Percentiles rank a stretch among this genome's conserved stretches.
Conservation (phyloP, 1,140 invertebrate genomes). For the Plectrocnemia conspersa region DNA sequence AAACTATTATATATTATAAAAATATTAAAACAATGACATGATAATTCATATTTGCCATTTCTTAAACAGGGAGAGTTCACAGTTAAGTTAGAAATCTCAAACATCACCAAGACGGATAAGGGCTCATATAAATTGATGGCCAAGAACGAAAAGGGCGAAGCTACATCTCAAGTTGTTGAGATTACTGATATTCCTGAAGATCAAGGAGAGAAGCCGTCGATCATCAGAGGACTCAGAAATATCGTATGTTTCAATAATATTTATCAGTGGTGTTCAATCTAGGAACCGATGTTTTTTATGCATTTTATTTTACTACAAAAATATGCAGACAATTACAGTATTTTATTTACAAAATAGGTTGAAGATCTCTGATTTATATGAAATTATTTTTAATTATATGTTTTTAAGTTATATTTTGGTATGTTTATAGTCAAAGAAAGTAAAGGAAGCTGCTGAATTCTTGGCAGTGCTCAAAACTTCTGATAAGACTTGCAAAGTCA, state of each 20-base stretch:
- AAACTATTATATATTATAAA: slow-evolving; percentile 30
- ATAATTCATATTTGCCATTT: neutral
- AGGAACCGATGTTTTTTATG: slow-evolving; percentile 7
- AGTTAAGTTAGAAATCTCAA: slow-evolving; percentile 81
- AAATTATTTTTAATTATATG: neutral
- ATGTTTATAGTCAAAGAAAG: slow-evolving; percentile 48
- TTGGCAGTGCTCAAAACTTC: slow-evolving; percentile 63
- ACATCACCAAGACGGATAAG: slow-evolving; percentile 72
- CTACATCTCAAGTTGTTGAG: slow-evolving; percentile 82
- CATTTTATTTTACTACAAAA: slow-evolving; percentile 11
- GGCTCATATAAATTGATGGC: slow-evolving; percentile 87
- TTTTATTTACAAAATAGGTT: slow-evolving; percentile 11
- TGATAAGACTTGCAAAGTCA: slow-evolving; percentile 73
- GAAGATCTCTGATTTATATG: slow-evolving; percentile 1
- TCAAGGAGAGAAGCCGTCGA: slow-evolving; percentile 65
- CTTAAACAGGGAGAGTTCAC: slow-evolving; percentile 80
- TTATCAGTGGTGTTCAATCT: neutral
- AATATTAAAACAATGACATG: neutral
- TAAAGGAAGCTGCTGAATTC: slow-evolving; percentile 76
- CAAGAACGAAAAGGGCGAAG: slow-evolving; percentile 90
- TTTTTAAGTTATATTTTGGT: slow-evolving; percentile 17
- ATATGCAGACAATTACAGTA: slow-evolving; percentile 5
- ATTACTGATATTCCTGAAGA: slow-evolving; percentile 76
- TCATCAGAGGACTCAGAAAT: slow-evolving; percentile 68
- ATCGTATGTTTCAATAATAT: slow-evolving; percentile 54